Base-by-base conservation (phyloP, 2,797 vertebrate species). In the Myotis planiceps region DNA sequence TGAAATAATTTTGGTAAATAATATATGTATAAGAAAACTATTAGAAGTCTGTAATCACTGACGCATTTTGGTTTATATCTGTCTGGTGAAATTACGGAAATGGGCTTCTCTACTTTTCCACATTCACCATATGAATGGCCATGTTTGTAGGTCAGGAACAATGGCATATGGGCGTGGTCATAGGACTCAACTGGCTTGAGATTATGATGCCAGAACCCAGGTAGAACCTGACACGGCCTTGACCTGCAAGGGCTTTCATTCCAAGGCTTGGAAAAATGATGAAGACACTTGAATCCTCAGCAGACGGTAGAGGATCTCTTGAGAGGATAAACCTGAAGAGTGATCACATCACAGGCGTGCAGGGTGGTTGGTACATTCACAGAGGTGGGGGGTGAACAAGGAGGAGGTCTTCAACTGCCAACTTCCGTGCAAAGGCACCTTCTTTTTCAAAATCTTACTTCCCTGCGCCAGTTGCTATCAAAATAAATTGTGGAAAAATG, bases 251-350 rank as follows among this genome's bases (percentile, higher is more conserved):
- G 29, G 4, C 5, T 94, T 92, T 86, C 68, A 89, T 76, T 82
- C 39, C 69, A 95, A 63, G n/a, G 8, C 45, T 91, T 89, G 69
- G 84, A 34, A 91, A 82, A 82, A 74, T 74, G 65, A 78, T 47
- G 71, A 82, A 81, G 39, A 90, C 29, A 27, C 45, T 63, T 49
- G 55, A 76, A 27, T 63, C n/a, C 47, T 55, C 66, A 68, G 82
- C 18, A 96, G 55, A 83, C 0, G 29, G 45, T 60, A 69, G 66
- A 63, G 49, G 27, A 29, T 68, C 55, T 15, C 29, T 66, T 34
- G n/a, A 76, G 8, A 9, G 51, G 71, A 32, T 25, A 72, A 93
- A 71, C 18, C 51, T 32, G 47, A 93, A 60, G 69, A 72, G 39
- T 21, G 37, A 47, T 60, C 55, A 37, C 6, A 4, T 92, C 8